These are phyloP conservation scores for Ryuthela nishihirai DNA, from an alignment of 2,888 invertebrate species.

Conservation along the genomic window DNA sequence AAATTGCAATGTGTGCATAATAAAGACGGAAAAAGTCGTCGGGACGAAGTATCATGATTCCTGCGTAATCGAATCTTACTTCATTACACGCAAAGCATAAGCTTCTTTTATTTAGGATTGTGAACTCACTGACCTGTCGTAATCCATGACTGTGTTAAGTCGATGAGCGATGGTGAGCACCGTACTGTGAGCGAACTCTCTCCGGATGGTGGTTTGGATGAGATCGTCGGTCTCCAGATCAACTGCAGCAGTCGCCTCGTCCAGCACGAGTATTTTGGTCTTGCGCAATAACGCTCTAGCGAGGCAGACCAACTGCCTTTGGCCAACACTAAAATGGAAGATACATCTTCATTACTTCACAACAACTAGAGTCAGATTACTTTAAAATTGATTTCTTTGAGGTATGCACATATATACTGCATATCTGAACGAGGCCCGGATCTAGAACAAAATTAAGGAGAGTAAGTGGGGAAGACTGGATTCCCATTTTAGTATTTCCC, in stretches of 20 bases:
- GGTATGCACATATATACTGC: no score
- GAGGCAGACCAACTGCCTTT: constrained; percentile 54
- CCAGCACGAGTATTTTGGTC: constrained; percentile 55
- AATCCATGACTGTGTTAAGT: constrained; percentile 40
- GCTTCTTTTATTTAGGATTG: no score
- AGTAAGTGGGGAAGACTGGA: no score
- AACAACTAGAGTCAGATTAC: no score
- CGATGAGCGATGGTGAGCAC: constrained; percentile 49
- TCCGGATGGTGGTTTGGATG: constrained; percentile 72
- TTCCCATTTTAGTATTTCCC: no score
- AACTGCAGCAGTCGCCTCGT: constrained; percentile 58
- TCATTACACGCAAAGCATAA: no score
- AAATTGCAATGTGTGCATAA: background rate
- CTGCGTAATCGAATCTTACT: no score
- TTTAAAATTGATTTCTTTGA: no score
- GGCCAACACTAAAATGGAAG: constrained; percentile 54
- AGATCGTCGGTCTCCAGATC: constrained; percentile 56
- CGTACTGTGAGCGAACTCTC: constrained; percentile 80
- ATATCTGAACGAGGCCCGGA: background rate
- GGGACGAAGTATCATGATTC: no score
- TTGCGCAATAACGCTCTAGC: constrained; percentile 53
- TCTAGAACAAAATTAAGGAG: no score
- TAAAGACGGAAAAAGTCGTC: background rate
- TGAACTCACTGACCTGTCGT: constrained; percentile 26
- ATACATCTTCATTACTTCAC: no score